Conservation (phyloP, 2,113 vertebrate species). For the Hucho hucho region DNA sequence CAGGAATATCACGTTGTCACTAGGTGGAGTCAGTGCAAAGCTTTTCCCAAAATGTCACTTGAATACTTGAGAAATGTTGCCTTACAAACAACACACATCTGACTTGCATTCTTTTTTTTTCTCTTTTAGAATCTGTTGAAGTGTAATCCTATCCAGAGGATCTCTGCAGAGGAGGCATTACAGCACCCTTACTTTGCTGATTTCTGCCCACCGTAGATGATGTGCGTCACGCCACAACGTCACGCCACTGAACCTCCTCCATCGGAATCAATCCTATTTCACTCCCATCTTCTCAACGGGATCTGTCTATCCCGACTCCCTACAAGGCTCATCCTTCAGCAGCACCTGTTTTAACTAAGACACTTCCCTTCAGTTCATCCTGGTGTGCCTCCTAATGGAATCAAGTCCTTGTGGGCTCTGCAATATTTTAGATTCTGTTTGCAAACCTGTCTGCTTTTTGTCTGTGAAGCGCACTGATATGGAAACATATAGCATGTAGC, state of each 20-base stretch:
- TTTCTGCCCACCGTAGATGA: constrained; percentile 78
- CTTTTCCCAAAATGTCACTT: no score
- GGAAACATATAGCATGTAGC: constrained; percentile 17
- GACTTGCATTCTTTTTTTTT: constrained; percentile 10
- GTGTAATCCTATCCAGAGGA: constrained; percentile 86
- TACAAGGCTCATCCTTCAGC: constrained; percentile 41
- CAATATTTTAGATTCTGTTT: constrained; percentile 40
- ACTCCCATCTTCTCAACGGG: constrained; percentile 41
- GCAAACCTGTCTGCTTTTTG: constrained; percentile 8
- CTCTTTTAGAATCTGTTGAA: constrained; percentile 84
- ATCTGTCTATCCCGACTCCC: constrained; percentile 8
- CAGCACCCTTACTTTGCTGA: constrained; percentile 83
- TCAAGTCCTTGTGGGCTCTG: constrained; percentile 37
- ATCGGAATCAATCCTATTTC: constrained; percentile 50
- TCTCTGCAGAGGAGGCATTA: constrained; percentile 85
- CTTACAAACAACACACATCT: no score
- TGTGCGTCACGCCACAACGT: constrained; percentile 30
- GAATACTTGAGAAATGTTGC: no score
- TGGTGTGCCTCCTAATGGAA: constrained; percentile 56
- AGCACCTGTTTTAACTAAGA: constrained; percentile 18
- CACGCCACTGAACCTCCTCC: constrained; percentile 21
- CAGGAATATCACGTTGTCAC: not conserved
- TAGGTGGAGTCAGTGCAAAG: not conserved
- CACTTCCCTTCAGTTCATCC: constrained; percentile 40
- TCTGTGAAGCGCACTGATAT: constrained; percentile 17